Evolutionary conservation across 2,888 invertebrate genomes (phyloP), one percentile per base, ranked within the genome.

Genomic region (Myathropa florea): DNA sequence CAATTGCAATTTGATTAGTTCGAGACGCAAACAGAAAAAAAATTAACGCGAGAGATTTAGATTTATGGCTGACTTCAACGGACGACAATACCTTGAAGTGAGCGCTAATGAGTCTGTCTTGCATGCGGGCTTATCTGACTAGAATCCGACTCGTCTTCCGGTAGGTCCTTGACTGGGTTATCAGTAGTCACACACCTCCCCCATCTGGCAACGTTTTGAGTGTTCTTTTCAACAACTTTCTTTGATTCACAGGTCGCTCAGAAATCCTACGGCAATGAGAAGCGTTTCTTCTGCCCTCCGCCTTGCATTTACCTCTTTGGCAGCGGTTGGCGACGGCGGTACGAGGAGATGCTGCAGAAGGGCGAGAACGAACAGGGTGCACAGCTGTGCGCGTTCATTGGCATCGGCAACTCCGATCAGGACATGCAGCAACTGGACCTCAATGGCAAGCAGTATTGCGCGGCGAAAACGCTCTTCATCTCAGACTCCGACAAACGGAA

Each of bases 221-320:
- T n/a, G 2, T 10, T 30, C 33, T 12, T 9, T 12, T 33, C 12
- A n/a, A 7, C 12, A 12, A 12, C 30, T 33, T 33, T 55, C 12
- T 55, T 23, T 55, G 70, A 28, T 10, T 89, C 89, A 14, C 88
- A 93, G 93, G 99, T 99, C 65, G 99, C 99, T 36, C 99, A 99
- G 93, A 99, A 99, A 92, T 99, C 99, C 0, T 99, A 99, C 92
- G 99, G 99, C 88, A 99, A 99, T 93, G 99, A 99, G 92, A 99
- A 99, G 93, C 95, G 99, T 88, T 99, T 99, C 94, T 99, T 99
- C 94, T 99, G 99, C 90, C 99, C 99, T 0, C 99, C 99, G 0
- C 99, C 99, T 0, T 99, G 99, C 93, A 98, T 99, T 91, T 99
- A 99, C 93, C 94, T 99, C 88, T 97, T 97, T 91, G 99, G 99